Conservation (phyloP, 2,113 vertebrate species). For the Stegostoma tigrinum region DNA sequence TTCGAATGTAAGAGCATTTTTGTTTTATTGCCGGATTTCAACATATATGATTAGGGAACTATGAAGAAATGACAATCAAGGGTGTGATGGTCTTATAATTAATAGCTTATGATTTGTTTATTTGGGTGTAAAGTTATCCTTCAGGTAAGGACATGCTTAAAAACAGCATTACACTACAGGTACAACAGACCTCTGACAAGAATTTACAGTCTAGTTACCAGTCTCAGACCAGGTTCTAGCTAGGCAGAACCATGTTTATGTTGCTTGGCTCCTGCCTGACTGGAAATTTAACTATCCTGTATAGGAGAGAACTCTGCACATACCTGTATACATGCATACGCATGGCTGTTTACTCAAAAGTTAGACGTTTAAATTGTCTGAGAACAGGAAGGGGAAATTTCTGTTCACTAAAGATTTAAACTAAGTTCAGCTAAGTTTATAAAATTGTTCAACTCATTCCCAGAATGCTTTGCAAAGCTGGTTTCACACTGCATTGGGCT, state of each 20-base stretch:
- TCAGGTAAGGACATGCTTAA: not conserved
- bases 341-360: not conserved
- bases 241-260: slow-evolving; percentile 21
- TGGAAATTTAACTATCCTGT: slow-evolving; percentile 22
- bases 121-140: not conserved
- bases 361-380: not conserved
- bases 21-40: not conserved
- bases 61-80: not conserved
- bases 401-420: slow-evolving; percentile 5
- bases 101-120: not conserved
- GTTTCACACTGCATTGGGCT: not conserved
- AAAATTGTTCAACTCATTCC: not conserved
- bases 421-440: not conserved
- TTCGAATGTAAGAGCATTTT: not conserved
- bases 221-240: not conserved
- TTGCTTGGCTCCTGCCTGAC: slow-evolving; percentile 9
- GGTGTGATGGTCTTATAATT: not conserved
- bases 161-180: not conserved
- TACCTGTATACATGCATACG: not conserved
- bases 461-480: not conserved
- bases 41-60: not conserved
- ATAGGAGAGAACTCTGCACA: not conserved
- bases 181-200: not conserved
- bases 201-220: not conserved
- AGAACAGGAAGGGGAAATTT: not conserved